These are phyloP conservation scores for Micropoecilia bifurca DNA, from an alignment of 2,797 vertebrate genomes.

Conservation along the genomic window DNA sequence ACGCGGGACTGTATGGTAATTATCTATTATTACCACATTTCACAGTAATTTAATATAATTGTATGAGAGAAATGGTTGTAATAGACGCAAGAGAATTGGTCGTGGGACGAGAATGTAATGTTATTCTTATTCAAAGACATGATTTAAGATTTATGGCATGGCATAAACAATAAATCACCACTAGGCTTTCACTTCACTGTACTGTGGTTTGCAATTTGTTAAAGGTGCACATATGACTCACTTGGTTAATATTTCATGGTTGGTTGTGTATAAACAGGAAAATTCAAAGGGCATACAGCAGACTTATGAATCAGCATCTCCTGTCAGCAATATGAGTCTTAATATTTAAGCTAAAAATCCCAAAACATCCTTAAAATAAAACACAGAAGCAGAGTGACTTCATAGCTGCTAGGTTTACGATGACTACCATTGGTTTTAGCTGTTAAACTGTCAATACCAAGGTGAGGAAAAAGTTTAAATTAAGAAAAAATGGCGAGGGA, in stretches of 20 bases:
- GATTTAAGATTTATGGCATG: not conserved
- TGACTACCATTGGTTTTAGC: too few relatives aligned
- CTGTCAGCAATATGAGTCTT: slow-evolving; percentile 34
- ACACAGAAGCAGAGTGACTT: not conserved
- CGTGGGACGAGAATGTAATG: not conserved
- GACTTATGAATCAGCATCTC: slow-evolving; percentile 28
- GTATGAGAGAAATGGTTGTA: not conserved
- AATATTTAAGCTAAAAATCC: slow-evolving; percentile 29
- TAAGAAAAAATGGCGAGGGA: too few relatives aligned
- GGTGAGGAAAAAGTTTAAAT: too few relatives aligned
- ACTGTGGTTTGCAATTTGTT: slow-evolving; percentile 26
- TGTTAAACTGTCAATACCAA: too few relatives aligned
- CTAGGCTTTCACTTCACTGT: not conserved
- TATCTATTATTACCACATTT: not conserved
- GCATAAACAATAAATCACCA: not conserved
- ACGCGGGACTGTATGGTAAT: not conserved
- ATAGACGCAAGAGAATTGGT: not conserved
- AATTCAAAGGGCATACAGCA: slow-evolving; percentile 35
- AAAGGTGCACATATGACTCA: slow-evolving; percentile 25
- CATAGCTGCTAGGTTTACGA: too few relatives aligned
- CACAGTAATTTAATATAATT: slow-evolving; percentile 1
- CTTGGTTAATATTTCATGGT: slow-evolving; percentile 41
- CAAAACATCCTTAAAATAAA: slow-evolving; percentile 6
- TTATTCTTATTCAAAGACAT: slow-evolving; percentile 1
- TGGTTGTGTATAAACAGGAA: slow-evolving; percentile 25